These are phyloP conservation scores for Pogoniulus pusillus DNA, from an alignment of 2,797 vertebrate species.

Conservation along the genomic window DNA sequence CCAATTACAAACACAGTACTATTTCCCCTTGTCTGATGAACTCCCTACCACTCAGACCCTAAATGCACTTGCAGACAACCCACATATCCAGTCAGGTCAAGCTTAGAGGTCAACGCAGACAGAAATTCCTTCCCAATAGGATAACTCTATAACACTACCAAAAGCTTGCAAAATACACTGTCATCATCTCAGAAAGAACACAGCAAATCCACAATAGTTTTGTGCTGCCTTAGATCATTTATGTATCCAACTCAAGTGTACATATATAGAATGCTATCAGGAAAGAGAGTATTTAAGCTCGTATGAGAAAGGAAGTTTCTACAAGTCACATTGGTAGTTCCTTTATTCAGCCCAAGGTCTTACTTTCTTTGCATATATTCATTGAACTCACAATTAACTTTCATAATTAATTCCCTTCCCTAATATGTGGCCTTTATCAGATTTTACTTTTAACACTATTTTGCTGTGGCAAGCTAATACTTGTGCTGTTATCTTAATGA, in stretches of 20 bases:
- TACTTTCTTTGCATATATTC: not conserved
- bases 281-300: not conserved
- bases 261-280: not conserved
- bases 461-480: not conserved
- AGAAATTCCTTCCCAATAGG: not conserved
- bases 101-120: not conserved
- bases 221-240: not conserved
- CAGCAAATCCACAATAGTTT: not conserved
- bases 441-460: not conserved
- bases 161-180: fast-evolving
- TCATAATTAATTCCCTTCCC: not conserved
- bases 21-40: not conserved
- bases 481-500: not conserved
- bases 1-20: not conserved
- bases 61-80: not conserved
- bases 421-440: not conserved
- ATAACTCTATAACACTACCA: not conserved
- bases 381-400: not conserved
- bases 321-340: not conserved
- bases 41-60: not conserved
- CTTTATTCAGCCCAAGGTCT: not conserved
- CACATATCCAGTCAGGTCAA: not conserved
- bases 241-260: not conserved
- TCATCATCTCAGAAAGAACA: not conserved
- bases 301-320: not conserved